Percentiles rank a stretch among this genome's conserved stretches.
These are phyloP conservation scores for Chaenodraco wilsoni DNA, from an alignment of 2,797 vertebrate species.

Conservation along the genomic window DNA sequence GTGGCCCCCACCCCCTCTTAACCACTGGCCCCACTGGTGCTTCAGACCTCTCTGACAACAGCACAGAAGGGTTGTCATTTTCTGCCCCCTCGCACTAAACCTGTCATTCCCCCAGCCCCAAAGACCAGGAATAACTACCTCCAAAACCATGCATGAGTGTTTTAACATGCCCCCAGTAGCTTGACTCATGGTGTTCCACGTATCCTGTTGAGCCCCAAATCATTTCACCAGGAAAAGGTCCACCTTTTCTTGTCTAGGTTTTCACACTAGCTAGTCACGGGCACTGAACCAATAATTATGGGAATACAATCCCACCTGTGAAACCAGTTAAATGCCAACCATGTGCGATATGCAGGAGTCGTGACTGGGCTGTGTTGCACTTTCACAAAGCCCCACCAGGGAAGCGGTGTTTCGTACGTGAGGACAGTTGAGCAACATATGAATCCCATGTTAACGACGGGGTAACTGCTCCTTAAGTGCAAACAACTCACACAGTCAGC, in stretches of 20 bases:
- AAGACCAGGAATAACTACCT: conserved; percentile 67
- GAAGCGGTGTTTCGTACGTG: conserved; percentile 40
- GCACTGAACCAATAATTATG: conserved; percentile 40
- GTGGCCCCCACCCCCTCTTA: conserved; percentile 17
- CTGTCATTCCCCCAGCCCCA: conserved; percentile 55
- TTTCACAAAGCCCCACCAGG: conserved; percentile 18
- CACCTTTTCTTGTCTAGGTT: conserved; percentile 37
- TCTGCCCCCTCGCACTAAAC: conserved; percentile 60
- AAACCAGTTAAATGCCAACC: conserved; percentile 59
- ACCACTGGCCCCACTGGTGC: conserved; percentile 30
- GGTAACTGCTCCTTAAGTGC: conserved; percentile 38
- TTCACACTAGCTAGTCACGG: conserved; percentile 32
- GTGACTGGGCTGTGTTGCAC: conserved; percentile 38
- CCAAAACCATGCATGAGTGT: conserved; percentile 41
- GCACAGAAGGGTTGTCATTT: conserved; percentile 54
- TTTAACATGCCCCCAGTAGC: conserved; percentile 53
- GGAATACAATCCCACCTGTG: conserved; percentile 44
- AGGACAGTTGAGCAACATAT: conserved; percentile 51
- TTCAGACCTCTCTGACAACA: conserved; percentile 35
- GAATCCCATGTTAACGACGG: conserved; percentile 55
- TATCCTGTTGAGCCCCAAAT: conserved; percentile 47
- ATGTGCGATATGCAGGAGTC: conserved; percentile 54
- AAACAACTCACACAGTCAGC: conserved; percentile 23
- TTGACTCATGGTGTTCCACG: conserved; percentile 44
- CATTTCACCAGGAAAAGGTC: conserved; percentile 36